Percentiles rank a stretch among this genome's conserved stretches.
These are phyloP conservation scores for Oncopeltus fasciatus DNA, from an alignment of 1,140 invertebrate species.

Conservation along the genomic window DNA sequence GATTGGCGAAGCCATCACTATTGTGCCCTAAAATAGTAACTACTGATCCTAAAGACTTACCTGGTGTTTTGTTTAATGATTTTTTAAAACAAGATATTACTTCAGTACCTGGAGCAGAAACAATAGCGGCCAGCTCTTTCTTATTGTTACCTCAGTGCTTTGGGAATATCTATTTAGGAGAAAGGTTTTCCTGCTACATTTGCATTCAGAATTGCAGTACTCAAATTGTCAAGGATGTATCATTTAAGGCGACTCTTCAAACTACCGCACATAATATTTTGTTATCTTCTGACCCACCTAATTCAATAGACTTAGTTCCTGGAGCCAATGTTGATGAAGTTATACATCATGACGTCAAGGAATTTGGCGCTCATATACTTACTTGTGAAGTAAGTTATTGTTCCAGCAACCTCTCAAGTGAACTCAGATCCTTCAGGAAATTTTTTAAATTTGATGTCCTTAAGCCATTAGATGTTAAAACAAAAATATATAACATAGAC, in stretches of 20 bases:
- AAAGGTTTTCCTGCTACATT: constrained; percentile 95
- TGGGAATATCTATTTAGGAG: constrained; percentile 82
- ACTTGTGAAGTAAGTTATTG: constrained; percentile 88
- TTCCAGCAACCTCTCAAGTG: constrained; percentile 28
- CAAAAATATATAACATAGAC: constrained; percentile 95
- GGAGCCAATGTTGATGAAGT: constrained; percentile 84
- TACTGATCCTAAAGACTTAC: constrained; percentile 70
- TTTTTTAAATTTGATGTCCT: constrained; percentile 98
- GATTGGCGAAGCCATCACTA: constrained; percentile 74
- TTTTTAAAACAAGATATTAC: constrained; percentile 63
- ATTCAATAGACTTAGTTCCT: constrained; percentile 49
- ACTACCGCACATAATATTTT: constrained; percentile 5
- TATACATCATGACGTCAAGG: constrained; percentile 95
- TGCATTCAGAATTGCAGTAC: constrained; percentile 91
- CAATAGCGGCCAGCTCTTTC: constrained; percentile 71
- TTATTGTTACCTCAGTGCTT: constrained; percentile 89
- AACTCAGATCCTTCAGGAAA: constrained; percentile 69
- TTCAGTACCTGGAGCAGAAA: constrained; percentile 60
- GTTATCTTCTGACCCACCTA: constrained; percentile 10
- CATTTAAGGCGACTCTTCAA: constrained; percentile 42
- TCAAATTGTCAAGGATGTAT: constrained; percentile 64
- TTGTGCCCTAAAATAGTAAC: constrained; percentile 62
- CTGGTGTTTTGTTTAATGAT: constrained; percentile 59
- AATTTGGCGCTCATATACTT: constrained; percentile 90
- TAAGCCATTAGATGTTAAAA: constrained; percentile 95